These are phyloP conservation scores for Perdita meconis DNA, from an alignment of 2,888 invertebrate species.

Conservation along the genomic window DNA sequence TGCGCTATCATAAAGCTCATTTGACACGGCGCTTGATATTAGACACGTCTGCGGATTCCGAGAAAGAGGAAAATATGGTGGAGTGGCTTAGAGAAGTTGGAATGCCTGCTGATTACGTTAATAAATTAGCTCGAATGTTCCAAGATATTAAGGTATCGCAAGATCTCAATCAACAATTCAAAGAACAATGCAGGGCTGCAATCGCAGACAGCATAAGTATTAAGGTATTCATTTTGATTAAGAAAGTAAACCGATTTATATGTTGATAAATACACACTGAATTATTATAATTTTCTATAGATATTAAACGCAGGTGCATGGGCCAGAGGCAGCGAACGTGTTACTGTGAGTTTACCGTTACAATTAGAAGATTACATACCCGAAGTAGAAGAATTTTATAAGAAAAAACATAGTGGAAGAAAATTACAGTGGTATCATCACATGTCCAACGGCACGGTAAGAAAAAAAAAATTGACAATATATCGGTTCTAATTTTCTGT, in stretches of 20 bases:
- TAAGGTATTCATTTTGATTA: conserved; percentile 85
- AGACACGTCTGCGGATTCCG: conserved; percentile 99
- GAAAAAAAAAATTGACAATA: conserved; percentile 42
- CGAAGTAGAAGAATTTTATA: conserved; percentile 99
- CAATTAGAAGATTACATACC: conserved; percentile 99
- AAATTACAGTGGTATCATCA: conserved; percentile 99
- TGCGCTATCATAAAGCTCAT: conserved; percentile 99
- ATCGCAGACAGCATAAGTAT: conserved; percentile 97
- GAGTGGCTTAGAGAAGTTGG: conserved; percentile 99
- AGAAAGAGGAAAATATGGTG: conserved; percentile 99
- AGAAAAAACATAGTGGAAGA: conserved; percentile 98
- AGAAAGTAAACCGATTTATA: background rate
- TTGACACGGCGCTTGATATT: conserved; percentile 97
- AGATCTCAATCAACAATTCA: conserved; percentile 97
- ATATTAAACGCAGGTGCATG: conserved; percentile 99
- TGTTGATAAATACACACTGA: background rate
- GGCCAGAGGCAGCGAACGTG: conserved; percentile 97
- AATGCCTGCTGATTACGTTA: conserved; percentile 99
- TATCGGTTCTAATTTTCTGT: conserved; percentile 50
- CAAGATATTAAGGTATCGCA: conserved; percentile 99
- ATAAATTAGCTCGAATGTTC: conserved; percentile 98
- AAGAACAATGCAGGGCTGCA: conserved; percentile 89
- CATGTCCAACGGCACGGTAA: conserved; percentile 98
- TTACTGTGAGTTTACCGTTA: conserved; percentile 97
- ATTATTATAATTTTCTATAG: conserved; percentile 71